These are phyloP conservation scores for Miichthys miiuy DNA, from an alignment of 2,797 vertebrate species.

Conservation along the genomic window DNA sequence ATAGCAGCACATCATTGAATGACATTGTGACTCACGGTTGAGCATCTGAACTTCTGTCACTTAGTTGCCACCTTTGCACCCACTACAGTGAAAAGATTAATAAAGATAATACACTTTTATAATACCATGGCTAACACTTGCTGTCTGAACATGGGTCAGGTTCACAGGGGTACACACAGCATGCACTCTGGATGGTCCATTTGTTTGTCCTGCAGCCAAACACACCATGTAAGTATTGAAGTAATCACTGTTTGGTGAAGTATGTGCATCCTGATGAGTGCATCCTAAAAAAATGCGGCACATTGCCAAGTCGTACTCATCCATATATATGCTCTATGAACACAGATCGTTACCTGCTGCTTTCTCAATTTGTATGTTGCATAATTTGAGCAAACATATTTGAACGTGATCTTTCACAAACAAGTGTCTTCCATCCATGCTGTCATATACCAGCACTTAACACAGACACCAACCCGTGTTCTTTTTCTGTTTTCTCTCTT, in stretches of 20 bases:
- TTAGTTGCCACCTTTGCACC: conserved; percentile 26
- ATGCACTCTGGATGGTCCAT: conserved; percentile 19
- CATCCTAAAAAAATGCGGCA: not conserved
- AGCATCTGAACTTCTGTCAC: not conserved
- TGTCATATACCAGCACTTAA: not conserved
- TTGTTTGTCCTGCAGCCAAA: conserved; percentile 23
- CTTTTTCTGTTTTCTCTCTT: conserved; percentile 29
- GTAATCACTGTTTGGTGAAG: not conserved
- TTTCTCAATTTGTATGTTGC: not conserved
- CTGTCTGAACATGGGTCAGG: not conserved
- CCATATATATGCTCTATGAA: not conserved
- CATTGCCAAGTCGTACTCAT: not conserved
- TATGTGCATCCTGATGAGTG: not conserved
- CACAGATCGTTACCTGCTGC: not conserved
- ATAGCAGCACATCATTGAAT: not conserved
- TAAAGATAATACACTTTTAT: conserved; percentile 2
- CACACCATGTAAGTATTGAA: conserved; percentile 29
- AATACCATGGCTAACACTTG: not conserved
- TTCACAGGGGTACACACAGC: conserved; percentile 13
- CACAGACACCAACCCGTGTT: not conserved
- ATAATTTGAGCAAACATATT: not conserved
- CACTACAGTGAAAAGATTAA: not conserved
- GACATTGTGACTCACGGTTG: not conserved
- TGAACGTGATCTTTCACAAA: not conserved
- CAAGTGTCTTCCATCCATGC: not conserved